phyloP scores from a whole-genome alignment of 1,140 invertebrate genomes.

The Cydia strobilella region DNA sequence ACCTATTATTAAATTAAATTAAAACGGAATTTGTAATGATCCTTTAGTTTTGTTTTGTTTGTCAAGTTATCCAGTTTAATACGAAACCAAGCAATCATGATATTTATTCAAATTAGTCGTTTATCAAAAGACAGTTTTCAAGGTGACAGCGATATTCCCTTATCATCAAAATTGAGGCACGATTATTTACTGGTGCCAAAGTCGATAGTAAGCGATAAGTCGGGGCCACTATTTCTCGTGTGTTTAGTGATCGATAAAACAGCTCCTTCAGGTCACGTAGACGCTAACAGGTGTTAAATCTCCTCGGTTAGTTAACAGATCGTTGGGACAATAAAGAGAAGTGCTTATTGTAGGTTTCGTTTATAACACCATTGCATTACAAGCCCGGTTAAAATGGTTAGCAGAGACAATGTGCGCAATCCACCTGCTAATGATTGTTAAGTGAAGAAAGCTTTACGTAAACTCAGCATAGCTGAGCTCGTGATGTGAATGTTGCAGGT shows the following conservation, averaged over 20 bases:
- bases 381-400: slow-evolving; percentile 39
- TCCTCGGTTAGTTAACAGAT: not conserved
- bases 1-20: too few relatives aligned
- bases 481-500: slow-evolving; percentile 28
- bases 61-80: too few relatives aligned
- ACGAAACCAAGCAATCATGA: not conserved
- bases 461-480: slow-evolving; percentile 25
- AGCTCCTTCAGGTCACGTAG: slow-evolving; percentile 72
- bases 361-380: slow-evolving; percentile 13
- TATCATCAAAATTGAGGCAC: slow-evolving; percentile 57
- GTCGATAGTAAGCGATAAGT: slow-evolving; percentile 66
- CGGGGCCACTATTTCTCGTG: slow-evolving; percentile 49
- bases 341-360: not conserved
- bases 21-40: too few relatives aligned
- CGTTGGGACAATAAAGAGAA: not conserved
- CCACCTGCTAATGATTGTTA: slow-evolving; percentile 43
- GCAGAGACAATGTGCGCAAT: slow-evolving; percentile 44
- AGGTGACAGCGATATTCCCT: slow-evolving; percentile 60
- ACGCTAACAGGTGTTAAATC: slow-evolving; percentile 38
- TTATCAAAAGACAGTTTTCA: slow-evolving; percentile 56
- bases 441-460: slow-evolving; percentile 42
- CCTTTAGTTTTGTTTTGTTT: not conserved
- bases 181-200: slow-evolving; percentile 53
- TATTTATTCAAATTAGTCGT: slow-evolving; percentile 45
- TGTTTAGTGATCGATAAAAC: slow-evolving; percentile 66